Evolutionary conservation across 2,888 invertebrate species (phyloP), one percentile per base, ranked within the genome.

Genomic region (Parapristionchus giblindavisi): DNA sequence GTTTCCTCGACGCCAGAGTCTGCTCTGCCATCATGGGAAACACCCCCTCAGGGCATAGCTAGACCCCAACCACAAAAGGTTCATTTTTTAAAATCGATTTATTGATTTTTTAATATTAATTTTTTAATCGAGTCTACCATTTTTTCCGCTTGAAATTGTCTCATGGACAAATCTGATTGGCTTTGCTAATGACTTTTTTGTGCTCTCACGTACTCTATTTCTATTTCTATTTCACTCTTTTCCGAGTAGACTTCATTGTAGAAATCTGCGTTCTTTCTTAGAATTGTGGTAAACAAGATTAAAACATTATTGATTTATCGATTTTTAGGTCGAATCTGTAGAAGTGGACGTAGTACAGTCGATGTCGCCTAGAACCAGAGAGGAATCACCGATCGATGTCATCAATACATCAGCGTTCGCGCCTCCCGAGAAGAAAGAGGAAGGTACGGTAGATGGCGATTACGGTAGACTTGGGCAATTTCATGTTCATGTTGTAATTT

Each of bases 361-460:
- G 2, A 32, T 36, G 0, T n/a, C 27, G 6, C 17, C 51, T 14
- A 2, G 34, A 5, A 21, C 51, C 5, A 48, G 68, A 1, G 43
- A 40, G 1, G 68, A 68, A 24, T 68, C 68, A 8, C 68, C 68
- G 24, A 68, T 68, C 2, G 68, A 68, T 36, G 68, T 68, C 8
- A 36, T 68, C 51, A 51, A 11, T 34, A 68, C 51, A 14, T 68
- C 68, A 1, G 68, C 68, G 11, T 68, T 68, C 52, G 36, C 68
- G 6, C 52, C 68, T 2, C 43, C 36, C 51, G 68, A 68, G 24
- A 48, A 48, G 48, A 11, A 11, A 6, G 11, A 14, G 11, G 54
- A 54, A 14, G 54, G 11, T 6, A 54, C 54, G 6, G 54, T 38
- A 52, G 52, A 27, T 36, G 24, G 21, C 68, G 34, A 17, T 6